phyloP scores from a whole-genome alignment of 2,113 vertebrate genomes.

The Buteo buteo region DNA sequence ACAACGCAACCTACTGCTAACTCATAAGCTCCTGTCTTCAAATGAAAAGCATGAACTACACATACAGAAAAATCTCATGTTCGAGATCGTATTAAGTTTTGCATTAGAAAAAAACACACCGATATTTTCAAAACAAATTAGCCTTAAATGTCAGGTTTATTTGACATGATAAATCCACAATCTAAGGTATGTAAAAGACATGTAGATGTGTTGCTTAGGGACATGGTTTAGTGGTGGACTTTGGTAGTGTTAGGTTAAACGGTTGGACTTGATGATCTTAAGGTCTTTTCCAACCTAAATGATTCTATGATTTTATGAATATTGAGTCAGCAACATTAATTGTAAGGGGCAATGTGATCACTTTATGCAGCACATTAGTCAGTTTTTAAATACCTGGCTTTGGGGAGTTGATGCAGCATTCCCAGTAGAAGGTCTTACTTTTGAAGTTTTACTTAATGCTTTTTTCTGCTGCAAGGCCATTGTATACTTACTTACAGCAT shows the following conservation, averaged over 20 bases:
- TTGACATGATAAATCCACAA: neutral
- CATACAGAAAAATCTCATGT: rapidly evolving
- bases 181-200: neutral
- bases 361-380: neutral
- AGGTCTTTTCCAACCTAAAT: neutral
- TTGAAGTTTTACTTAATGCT: slow-evolving; percentile 95
- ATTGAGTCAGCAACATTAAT: neutral
- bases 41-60: neutral
- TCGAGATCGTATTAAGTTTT: neutral
- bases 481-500: slow-evolving; percentile 95
- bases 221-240: neutral
- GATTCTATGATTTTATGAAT: neutral
- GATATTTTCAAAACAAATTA: neutral
- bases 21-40: neutral
- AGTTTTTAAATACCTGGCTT: slow-evolving; percentile 79
- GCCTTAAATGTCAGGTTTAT: neutral
- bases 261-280: neutral
- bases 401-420: slow-evolving; percentile 87
- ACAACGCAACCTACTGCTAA: neutral
- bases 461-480: slow-evolving; percentile 99
- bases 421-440: slow-evolving; percentile 93
- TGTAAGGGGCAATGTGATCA: rapidly evolving
- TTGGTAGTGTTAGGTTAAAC: neutral
- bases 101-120: neutral
- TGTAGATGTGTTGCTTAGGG: neutral